Percentiles rank a stretch among this genome's conserved stretches.
Conservation (phyloP, 1,140 invertebrate genomes). For the Apis florea region DNA sequence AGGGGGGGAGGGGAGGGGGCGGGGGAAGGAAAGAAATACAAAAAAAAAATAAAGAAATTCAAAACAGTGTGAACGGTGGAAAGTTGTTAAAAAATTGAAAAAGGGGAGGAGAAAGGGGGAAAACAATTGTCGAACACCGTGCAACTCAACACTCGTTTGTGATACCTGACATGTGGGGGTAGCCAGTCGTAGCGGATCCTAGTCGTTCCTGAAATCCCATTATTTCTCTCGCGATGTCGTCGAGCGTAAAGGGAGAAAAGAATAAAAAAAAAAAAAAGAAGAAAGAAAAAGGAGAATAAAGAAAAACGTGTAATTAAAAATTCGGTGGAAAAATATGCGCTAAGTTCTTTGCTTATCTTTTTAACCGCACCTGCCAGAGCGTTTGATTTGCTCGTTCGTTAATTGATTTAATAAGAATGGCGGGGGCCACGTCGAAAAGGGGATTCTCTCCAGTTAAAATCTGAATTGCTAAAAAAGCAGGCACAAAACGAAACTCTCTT, state of each 20-base stretch:
- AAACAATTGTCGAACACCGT: constrained; percentile 69
- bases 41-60: constrained; percentile 23
- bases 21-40: constrained; percentile 17
- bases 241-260: background rate
- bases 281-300: background rate
- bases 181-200: constrained; percentile 66
- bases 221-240: constrained; percentile 11
- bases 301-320: background rate
- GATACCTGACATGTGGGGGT: constrained; percentile 72
- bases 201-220: constrained; percentile 48
- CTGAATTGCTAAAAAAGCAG: constrained; percentile 33
- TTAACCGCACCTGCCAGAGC: background rate
- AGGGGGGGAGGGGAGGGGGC: rapidly evolving
- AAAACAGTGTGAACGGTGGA: constrained; percentile 9
- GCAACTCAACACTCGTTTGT: constrained; percentile 69
- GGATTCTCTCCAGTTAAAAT: background rate
- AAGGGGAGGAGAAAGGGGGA: constrained; percentile 21
- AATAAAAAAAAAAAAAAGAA: background rate
- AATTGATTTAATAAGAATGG: background rate
- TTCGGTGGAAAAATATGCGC: background rate
- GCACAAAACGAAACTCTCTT: constrained; percentile 31
- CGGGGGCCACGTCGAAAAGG: background rate
- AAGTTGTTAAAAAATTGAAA: constrained; percentile 31
- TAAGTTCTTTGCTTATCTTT: background rate
- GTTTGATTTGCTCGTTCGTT: constrained; percentile 8